phyloP scores from a whole-genome alignment of 2,888 invertebrate species.

The Tenthredo distinguenda region DNA sequence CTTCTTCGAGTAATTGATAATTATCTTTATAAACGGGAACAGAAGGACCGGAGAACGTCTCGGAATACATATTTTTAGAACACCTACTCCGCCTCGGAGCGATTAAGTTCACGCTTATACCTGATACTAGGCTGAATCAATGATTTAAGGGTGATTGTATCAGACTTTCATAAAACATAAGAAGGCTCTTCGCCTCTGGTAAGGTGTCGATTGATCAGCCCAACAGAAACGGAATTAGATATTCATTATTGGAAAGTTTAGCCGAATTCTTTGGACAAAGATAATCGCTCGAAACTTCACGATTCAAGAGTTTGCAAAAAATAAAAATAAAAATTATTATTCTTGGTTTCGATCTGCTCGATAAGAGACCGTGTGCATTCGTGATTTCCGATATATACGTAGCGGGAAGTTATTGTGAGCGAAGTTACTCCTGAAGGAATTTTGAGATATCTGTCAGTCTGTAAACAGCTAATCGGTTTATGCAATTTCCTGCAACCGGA shows the following conservation, averaged over 20 bases:
- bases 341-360: not conserved
- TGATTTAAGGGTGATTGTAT: slow-evolving; percentile 35
- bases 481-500: not conserved
- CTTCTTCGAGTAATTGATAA: not conserved
- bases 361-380: not conserved
- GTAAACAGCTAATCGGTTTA: not conserved
- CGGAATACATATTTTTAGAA: not conserved
- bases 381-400: not conserved
- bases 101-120: not conserved
- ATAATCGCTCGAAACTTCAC: not conserved
- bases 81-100: not conserved
- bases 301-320: too few species aligned
- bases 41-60: not conserved
- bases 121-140: slow-evolving; percentile 33
- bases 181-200: slow-evolving; percentile 20
- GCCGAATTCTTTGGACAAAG: not conserved
- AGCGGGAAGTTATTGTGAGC: not conserved
- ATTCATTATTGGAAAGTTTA: not conserved
- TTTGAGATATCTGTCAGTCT: not conserved
- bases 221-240: slow-evolving; percentile 5
- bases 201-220: slow-evolving; percentile 28
- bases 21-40: not conserved
- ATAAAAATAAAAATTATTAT: too few species aligned
- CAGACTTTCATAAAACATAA: slow-evolving; percentile 43
- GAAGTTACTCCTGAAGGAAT: not conserved